Conservation (phyloP, 2,888 invertebrate genomes). For the Sinhomidia bicolor region DNA sequence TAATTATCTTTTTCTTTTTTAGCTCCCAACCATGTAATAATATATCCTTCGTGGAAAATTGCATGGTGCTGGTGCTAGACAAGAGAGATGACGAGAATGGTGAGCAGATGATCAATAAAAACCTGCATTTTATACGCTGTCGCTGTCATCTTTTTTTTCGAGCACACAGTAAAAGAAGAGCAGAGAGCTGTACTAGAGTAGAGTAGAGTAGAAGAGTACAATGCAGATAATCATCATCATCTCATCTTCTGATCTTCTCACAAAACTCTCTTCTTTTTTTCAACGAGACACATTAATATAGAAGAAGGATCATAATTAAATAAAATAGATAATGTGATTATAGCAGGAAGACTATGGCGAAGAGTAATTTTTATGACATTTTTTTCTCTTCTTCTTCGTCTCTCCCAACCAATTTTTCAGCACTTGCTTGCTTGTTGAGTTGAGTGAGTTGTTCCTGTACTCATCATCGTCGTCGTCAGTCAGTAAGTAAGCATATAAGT, state of each 20-base stretch:
- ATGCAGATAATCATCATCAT: background rate
- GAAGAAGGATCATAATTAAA: slow-evolving; percentile 37
- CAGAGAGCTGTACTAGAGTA: background rate
- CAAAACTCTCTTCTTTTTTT: slow-evolving; percentile 10
- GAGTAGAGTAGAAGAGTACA: background rate
- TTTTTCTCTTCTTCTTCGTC: too few species aligned
- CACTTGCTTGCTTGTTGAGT: slow-evolving; percentile 1
- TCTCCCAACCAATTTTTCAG: slow-evolving; percentile 1
- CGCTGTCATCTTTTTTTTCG: slow-evolving; percentile 1
- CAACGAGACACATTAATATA: background rate
- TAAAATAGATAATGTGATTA: slow-evolving; percentile 58
- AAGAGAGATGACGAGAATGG: background rate
- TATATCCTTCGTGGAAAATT: background rate
- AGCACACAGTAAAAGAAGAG: background rate
- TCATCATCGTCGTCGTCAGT: too few species aligned
- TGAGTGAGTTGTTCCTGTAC: slow-evolving; percentile 29
- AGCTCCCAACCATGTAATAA: background rate
- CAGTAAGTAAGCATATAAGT: background rate
- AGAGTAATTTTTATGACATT: slow-evolving; percentile 49
- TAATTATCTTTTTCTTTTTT: background rate
- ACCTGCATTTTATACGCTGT: slow-evolving; percentile 14
- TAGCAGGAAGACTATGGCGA: slow-evolving; percentile 30
- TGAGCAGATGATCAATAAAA: slow-evolving; percentile 26
- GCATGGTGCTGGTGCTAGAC: background rate
- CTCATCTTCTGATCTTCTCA: too few species aligned